Evolutionary conservation across 2,797 vertebrate genomes (phyloP), one percentile per base, ranked within the genome.

Genomic region (Xiphorhynchus erythropygius): DNA sequence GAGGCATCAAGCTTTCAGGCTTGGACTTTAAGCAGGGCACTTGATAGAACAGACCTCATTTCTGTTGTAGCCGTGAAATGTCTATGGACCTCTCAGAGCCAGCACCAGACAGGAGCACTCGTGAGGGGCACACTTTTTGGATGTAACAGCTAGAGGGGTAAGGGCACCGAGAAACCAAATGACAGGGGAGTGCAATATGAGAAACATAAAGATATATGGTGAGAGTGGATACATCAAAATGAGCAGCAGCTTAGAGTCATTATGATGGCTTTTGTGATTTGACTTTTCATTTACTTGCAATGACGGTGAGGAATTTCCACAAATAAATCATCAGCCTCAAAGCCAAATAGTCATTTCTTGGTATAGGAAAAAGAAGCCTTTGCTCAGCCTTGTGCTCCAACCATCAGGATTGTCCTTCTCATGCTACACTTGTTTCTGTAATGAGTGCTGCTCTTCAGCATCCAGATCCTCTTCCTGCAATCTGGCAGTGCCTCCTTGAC

Each of bases 121-220:
- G 53, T 14, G 11, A 11, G 21, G 18, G 9, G 5, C 52, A 49
- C 0, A 0, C 1, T 77, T 13, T 71, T 41, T 33, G 14, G 22
- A 19, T 52, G 13, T 37, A 57, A 73, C 33, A 71, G 35, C 46
- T 68, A 23, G 33, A 77, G 60, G 10, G 39, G 3, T 74, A 44
- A 71, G 37, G 33, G 84, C 39, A 41, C 41, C 28, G 41, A 84
- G 33, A 39, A 68, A 84, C 7, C 35, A 75, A 91, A 69, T 30
- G 22, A 50, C 28, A 42, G 4, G 50, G 39, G 81, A 81, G 39
- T 2, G 1, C 18, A 49, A 18, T n/a, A 27, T 1, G 4, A 74
- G 24, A 70, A n/a, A 33, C 8, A 13, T 13, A 59, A 94, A 69
- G 16, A 28, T 12, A 18, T 17, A 21, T 10, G 10, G 9, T 55